phyloP scores from a whole-genome alignment of 1,140 invertebrate genomes.

The Drosophila serrata region DNA sequence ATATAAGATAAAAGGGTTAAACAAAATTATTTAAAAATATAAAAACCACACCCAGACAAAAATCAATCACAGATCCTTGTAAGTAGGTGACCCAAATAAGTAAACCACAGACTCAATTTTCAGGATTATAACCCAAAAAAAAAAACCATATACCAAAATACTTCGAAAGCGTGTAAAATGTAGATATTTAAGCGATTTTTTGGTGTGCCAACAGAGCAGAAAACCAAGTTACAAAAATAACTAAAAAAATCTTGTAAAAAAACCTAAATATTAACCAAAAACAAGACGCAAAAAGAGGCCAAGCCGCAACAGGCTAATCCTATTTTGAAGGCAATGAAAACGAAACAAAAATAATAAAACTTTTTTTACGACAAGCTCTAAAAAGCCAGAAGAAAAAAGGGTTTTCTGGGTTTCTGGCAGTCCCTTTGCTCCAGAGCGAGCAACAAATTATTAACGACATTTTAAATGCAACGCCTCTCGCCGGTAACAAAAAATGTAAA shows the following conservation, averaged over 20 bases:
- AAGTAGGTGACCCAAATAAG: conserved; percentile 47
- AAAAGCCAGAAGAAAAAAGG: conserved; percentile 42
- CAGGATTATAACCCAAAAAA: conserved; percentile 16
- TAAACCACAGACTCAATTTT: conserved; percentile 28
- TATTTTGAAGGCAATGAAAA: conserved; percentile 72
- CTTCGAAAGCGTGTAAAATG: conserved; percentile 65
- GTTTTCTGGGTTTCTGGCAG: conserved; percentile 45
- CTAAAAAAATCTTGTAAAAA: not conserved
- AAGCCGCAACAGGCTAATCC: conserved; percentile 69
- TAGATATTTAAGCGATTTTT: conserved; percentile 52
- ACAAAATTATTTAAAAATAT: not conserved
- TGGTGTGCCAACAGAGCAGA: conserved; percentile 30
- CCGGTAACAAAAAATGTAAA: conserved; percentile 11
- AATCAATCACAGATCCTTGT: conserved; percentile 17
- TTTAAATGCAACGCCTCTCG: conserved; percentile 80
- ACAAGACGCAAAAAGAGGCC: conserved; percentile 36
- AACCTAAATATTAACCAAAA: conserved; percentile 14
- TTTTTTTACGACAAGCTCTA: conserved; percentile 72
- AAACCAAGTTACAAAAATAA: conserved; percentile 10
- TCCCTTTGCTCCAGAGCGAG: conserved; percentile 28
- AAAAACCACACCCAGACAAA: not conserved
- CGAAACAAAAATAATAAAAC: conserved; percentile 79
- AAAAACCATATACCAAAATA: conserved; percentile 2
- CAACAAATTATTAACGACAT: conserved; percentile 84
- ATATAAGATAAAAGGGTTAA: accelerated